Conservation (phyloP, 2,888 invertebrate genomes). For the Agrotis ipsilon region DNA sequence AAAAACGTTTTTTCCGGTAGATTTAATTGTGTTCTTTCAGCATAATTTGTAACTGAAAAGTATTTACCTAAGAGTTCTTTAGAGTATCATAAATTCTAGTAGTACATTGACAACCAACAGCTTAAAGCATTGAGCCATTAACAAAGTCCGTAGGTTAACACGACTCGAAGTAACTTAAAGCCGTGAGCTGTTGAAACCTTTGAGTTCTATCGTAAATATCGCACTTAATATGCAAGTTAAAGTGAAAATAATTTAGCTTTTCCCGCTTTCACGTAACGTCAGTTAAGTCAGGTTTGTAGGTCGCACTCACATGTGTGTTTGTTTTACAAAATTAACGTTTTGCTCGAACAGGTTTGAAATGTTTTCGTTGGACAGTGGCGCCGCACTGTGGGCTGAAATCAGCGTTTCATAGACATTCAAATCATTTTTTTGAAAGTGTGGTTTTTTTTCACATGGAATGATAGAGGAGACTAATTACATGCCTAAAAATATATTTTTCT, state of each 20-base stretch:
- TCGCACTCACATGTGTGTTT: conserved; percentile 76
- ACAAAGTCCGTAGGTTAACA: conserved; percentile 23
- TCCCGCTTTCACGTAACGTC: conserved; percentile 80
- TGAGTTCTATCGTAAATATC: conserved; percentile 48
- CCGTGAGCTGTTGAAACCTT: conserved; percentile 45
- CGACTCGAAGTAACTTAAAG: conserved; percentile 36
- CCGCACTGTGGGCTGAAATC: too few species aligned
- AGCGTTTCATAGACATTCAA: too few species aligned
- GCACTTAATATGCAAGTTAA: conserved; percentile 64
- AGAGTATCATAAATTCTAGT: conserved; percentile 1
- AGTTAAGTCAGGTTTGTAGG: conserved; percentile 76
- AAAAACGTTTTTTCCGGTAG: neutral
- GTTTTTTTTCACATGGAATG: too few species aligned
- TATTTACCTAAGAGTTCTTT: neutral
- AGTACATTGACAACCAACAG: conserved; percentile 7
- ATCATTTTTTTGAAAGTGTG: too few species aligned
- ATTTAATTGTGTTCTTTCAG: neutral
- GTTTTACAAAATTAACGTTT: conserved; percentile 84
- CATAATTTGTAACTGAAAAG: neutral
- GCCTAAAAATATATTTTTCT: too few species aligned
- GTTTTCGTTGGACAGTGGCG: conserved; percentile 79
- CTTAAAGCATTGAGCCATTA: conserved; percentile 34
- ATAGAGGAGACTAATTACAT: too few species aligned
- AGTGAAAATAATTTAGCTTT: conserved; percentile 79
- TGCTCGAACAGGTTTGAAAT: conserved; percentile 81